Percentiles rank a stretch among this genome's conserved stretches.
Evolutionary conservation across 1,140 invertebrate genomes (phyloP).

Genomic region (Yoshiicerus persimilis): DNA sequence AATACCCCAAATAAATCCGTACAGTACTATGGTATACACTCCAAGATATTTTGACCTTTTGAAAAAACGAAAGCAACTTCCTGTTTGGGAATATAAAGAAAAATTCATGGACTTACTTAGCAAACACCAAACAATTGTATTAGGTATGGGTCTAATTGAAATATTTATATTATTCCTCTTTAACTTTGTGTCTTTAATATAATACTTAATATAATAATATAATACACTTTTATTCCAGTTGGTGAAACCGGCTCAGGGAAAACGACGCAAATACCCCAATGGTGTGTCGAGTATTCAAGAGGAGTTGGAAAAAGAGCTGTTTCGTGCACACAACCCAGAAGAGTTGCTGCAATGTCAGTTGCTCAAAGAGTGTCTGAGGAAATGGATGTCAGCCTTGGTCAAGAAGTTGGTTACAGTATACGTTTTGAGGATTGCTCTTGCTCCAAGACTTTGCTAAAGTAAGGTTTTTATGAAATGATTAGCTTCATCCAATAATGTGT

Average conservation of each 20-base stretch:
- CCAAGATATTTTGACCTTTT: conserved; percentile 79
- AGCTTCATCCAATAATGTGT: no score
- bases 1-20: conserved; percentile 67
- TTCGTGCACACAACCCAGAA: conserved; percentile 94
- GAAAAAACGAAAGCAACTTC: conserved; percentile 84
- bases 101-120: conserved; percentile 92
- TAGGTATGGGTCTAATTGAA: conserved; percentile 61
- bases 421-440: conserved; percentile 99
- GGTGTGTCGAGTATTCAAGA: conserved; percentile 84
- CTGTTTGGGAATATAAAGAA: conserved; percentile 95
- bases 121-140: conserved; percentile 86
- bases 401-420: conserved; percentile 99
- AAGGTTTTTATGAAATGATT: conserved; percentile 48
- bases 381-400: conserved; percentile 95
- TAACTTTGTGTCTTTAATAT: neutral
- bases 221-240: neutral
- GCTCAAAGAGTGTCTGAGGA: conserved; percentile 97
- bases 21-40: conserved; percentile 74
- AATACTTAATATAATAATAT: neutral
- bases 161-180: neutral
- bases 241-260: conserved; percentile 97
- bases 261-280: conserved; percentile 92
- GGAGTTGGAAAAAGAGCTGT: conserved; percentile 76
- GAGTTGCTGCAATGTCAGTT: conserved; percentile 99
- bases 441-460: conserved; percentile 83